Evolutionary conservation across 2,888 invertebrate species (phyloP), one percentile per base, ranked within the genome.

Genomic region (Melanchra persicariae): DNA sequence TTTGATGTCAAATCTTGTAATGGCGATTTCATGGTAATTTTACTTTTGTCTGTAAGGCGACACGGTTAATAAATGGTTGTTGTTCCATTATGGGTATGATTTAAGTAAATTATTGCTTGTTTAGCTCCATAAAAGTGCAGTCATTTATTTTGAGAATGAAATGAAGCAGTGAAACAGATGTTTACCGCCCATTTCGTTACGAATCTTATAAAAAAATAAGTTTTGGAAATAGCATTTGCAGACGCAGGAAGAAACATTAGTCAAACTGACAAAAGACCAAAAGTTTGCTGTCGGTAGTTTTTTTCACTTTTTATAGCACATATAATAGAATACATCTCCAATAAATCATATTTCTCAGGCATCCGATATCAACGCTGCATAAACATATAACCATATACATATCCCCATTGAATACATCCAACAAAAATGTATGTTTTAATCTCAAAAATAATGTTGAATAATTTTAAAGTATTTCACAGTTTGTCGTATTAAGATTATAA

Each of bases 401-500:
- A 34, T 37, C 12, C 12, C 47, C 24, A 40, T 34, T 47, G 34
- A 63, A 49, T 26, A 61, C 19, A 61, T 8, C 12, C 22, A 61
- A 58, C 49, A 52, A 64, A 64, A 70, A 70, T 61, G 55, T 65
- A 58, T 54, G 22, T 54, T 59, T 71, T 79, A 83, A 85, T 83
- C 70, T 76, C 55, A 72, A 82, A 78, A 72, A 76, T 79, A 81
- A 55, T 62, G 54, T 58, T 78, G 73, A 79, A 83, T 85, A 85
- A 82, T 77, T 73, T 87, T 68, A 77, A 70, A 59, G 68, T 74
- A 83, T 82, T 86, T 86, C 82, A 85, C 87, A 84, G 82, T 85
- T 83, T 84, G 85, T 87, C 85, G 77, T 77, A 86, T 87, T 87
- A 88, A 79, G 72, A 71, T 74, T 76, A 86, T 84, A 86, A 88